Base-by-base conservation (phyloP, 2,113 vertebrate species). In the Opisthocomus hoazin region DNA sequence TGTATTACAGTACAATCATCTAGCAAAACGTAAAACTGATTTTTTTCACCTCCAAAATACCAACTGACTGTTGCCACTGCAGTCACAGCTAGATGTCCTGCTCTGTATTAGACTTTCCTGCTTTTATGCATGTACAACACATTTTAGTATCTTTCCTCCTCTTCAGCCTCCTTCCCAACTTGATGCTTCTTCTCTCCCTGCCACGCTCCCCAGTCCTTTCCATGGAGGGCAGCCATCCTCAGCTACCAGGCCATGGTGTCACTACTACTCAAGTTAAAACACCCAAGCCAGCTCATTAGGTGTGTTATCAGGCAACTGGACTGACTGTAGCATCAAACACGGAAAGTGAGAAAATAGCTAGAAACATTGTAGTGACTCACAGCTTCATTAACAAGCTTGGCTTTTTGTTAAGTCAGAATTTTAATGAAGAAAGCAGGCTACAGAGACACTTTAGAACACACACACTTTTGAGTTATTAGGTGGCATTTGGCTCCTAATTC, bases 11-110 rank as follows among this genome's bases (percentile, higher is more conserved):
- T 96, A 96, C 81, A 76, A 36, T 65, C 53, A 0, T 68, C 87
- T 95, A 91, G 53, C 94, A 93, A 96, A 91, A 94, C 2, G 57
- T 82, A 89, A 91, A 95, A 71, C 91, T 84, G 86, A 75, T 84
- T 93, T 91, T 91, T 84, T 92, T 71, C 95, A 92, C 81, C 87
- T 95, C 70, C 61, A 74, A 96, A 93, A 96, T 91, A 96, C 89
- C 86, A 87, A 50, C 36, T 15, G 69, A 93, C 82, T 95, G 63
- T 51, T 91, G 76, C 84, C 75, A 34, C 76, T 78, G 74, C 61
- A 73, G 77, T 84, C 74, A 41, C 45, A 11, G 34, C 77, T 64
- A 12, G 30, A 81, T 64, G 69, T 50, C 70, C 63, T 79, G 36
- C 58, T 81, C 86, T 56, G 10, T 45, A 36, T 89, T 78, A 84